Base-by-base conservation (phyloP, 2,888 invertebrate genomes). In the Leptinotarsa rubiginosa region DNA sequence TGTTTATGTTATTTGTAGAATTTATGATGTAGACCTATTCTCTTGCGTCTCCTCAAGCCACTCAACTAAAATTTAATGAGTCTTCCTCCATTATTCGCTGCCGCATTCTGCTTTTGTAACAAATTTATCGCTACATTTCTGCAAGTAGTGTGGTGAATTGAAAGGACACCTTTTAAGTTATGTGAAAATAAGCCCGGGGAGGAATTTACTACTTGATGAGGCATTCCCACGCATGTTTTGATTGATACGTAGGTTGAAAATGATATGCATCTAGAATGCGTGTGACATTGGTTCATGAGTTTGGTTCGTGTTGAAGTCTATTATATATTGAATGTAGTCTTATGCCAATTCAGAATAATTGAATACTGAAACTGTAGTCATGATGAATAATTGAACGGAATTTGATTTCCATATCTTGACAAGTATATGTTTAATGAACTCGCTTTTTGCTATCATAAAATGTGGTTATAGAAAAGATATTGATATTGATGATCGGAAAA, bases 91-190 rank as follows among this genome's bases (percentile, higher is more conserved):
- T 69, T 56, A 56, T 69, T 69, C 41, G 20, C 69, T 69, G 69
- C 59, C 69, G 22, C 69, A 56, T 47, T 69, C 52, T 69, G 22
- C 69, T 52, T 56, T 47, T 56, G n/a, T 59, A 47, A 59, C 20
- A 47, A 65, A 70, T 70, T 70, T 70, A 70, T 70, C 41, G 70
- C 70, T 20, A 52, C 64, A 70, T 70, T 70, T 64, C 70, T 25
- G 70, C 70, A 25, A 52, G 70, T 62, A 49, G n/a, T 25, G 64
- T 62, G 31, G 47, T 18, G 52, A 70, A 52, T 70, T 64, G 62
- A 64, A 66, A 65, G 31, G 65, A 70, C 70, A 70, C 70, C 49
- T 70, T 50, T 62, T 50, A 65, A 65, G 64, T 70, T 70, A 70
- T 65, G 70, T 47, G 65, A 64, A 65, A 70, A 49, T 56, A 25